These are phyloP conservation scores for Axea sp. DNA, from an alignment of 2,888 invertebrate species.

Conservation along the genomic window DNA sequence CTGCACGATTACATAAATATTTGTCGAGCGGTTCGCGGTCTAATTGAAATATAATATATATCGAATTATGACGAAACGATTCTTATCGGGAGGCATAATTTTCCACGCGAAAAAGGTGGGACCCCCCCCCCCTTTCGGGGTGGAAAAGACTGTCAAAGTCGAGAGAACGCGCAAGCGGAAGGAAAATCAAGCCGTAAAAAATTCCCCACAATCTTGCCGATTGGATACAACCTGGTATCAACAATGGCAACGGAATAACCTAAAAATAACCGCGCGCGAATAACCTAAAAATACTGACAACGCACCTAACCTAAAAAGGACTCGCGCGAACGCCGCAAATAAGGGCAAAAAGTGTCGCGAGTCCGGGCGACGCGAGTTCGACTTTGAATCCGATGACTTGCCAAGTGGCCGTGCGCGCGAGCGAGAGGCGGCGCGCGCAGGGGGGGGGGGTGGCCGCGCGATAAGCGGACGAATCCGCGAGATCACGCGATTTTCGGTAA, in stretches of 20 bases:
- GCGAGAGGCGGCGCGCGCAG: conserved; percentile 25
- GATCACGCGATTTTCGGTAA: too few relatives aligned
- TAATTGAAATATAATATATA: conserved; percentile 37
- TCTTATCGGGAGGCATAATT: conserved; percentile 22
- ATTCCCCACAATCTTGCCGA: conserved; percentile 30
- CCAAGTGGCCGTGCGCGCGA: conserved; percentile 47
- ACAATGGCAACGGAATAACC: conserved; percentile 55
- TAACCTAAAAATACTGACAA: conserved; percentile 57
- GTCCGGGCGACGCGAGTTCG: conserved; percentile 16
- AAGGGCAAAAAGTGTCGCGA: conserved; percentile 26
- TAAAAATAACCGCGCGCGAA: conserved; percentile 48
- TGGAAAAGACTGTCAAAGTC: neutral
- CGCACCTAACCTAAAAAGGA: conserved; percentile 52
- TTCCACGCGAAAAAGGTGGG: conserved; percentile 14
- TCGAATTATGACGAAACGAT: conserved; percentile 9
- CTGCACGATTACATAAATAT: conserved; percentile 22
- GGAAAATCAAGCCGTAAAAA: too few relatives aligned
- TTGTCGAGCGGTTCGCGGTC: conserved; percentile 10
- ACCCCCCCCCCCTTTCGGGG: too few relatives aligned
- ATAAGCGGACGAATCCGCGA: too few relatives aligned
- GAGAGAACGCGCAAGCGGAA: too few relatives aligned
- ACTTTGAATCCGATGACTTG: conserved; percentile 57
- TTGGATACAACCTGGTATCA: conserved; percentile 37
- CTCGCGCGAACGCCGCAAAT: conserved; percentile 19
- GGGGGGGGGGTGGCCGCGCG: too few relatives aligned